These are phyloP conservation scores for Tiliacea citrago DNA, from an alignment of 2,888 invertebrate genomes.

Conservation along the genomic window DNA sequence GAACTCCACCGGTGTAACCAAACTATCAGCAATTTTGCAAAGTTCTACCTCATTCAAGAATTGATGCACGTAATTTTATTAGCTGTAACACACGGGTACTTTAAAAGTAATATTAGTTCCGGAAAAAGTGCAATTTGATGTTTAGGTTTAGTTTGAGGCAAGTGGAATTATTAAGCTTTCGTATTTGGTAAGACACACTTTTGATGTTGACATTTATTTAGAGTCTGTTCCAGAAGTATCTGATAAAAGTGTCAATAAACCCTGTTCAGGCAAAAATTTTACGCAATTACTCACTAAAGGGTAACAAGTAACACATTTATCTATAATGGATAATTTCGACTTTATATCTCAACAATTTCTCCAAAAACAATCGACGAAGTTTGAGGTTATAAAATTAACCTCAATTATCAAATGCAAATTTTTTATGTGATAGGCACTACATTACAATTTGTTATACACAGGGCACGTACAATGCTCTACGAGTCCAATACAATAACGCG, in stretches of 20 bases:
- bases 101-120: slow-evolving; percentile 44
- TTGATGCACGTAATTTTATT: slow-evolving; percentile 60
- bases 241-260: not conserved
- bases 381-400: not conserved
- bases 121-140: slow-evolving; percentile 30
- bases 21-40: slow-evolving; percentile 66
- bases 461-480: too few species aligned
- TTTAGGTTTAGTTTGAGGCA: slow-evolving; percentile 19
- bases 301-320: too few species aligned
- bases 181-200: slow-evolving; percentile 4
- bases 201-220: not conserved
- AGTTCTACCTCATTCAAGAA: slow-evolving; percentile 58
- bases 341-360: not conserved
- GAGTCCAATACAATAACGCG: too few species aligned
- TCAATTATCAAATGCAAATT: not conserved
- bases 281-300: not conserved
- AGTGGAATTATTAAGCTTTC: not conserved
- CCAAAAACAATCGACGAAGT: not conserved
- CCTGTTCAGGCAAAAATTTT: not conserved
- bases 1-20: slow-evolving; percentile 58
- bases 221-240: not conserved
- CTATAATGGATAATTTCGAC: not conserved
- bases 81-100: slow-evolving; percentile 44
- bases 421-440: too few species aligned
- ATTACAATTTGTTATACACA: too few species aligned